Evolutionary conservation across 2,113 vertebrate species (phyloP).

Genomic region (Anolis sagrei): DNA sequence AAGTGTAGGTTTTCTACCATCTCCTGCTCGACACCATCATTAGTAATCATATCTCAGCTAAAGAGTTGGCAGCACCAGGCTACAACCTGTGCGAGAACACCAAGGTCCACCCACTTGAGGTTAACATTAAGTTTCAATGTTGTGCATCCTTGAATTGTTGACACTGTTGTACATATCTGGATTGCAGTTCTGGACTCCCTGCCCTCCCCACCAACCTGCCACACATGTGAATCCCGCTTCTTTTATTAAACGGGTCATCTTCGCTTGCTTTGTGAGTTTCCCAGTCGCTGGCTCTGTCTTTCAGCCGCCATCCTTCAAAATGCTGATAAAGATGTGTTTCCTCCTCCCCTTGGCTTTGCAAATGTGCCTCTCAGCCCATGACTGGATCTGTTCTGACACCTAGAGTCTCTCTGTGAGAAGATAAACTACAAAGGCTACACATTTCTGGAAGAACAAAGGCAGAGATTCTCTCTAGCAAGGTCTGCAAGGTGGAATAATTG

Average conservation of each 20-base stretch:
- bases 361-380: neutral
- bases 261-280: slow-evolving; percentile 20
- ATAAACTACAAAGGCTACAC: neutral
- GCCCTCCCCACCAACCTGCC: neutral
- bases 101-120: neutral
- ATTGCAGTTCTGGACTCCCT: neutral
- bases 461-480: neutral
- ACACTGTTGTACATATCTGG: slow-evolving; percentile 1
- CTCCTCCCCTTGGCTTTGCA: neutral
- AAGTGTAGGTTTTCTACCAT: neutral
- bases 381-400: neutral
- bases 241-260: slow-evolving; percentile 33
- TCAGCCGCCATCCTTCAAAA: no score
- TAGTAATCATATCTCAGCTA: neutral
- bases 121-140: neutral
- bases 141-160: neutral
- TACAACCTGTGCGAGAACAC: neutral
- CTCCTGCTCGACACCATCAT: neutral
- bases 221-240: slow-evolving; percentile 13
- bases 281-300: neutral
- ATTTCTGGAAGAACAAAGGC: neutral
- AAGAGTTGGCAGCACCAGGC: neutral
- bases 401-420: neutral
- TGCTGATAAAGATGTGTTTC: no score
- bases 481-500: neutral